These are phyloP conservation scores for Toxotes jaculatrix DNA, from an alignment of 2,113 vertebrate species.

Conservation along the genomic window DNA sequence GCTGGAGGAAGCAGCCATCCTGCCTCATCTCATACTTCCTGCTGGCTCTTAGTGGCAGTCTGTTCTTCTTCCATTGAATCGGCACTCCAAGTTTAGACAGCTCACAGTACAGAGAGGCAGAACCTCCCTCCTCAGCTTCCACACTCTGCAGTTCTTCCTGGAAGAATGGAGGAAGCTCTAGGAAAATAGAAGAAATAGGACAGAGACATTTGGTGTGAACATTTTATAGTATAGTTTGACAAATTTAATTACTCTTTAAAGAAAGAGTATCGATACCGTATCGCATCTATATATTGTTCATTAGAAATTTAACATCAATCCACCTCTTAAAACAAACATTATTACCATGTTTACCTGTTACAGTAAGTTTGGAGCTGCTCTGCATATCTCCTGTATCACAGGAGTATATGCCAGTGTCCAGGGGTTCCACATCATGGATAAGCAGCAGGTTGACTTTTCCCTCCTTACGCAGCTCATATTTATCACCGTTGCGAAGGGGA, in stretches of 20 bases:
- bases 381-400: slow-evolving; percentile 89
- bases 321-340: not conserved
- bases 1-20: slow-evolving; percentile 73
- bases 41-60: slow-evolving; percentile 69
- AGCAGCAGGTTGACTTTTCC: slow-evolving; percentile 84
- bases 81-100: slow-evolving; percentile 75
- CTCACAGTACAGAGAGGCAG: slow-evolving; percentile 72
- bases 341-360: slow-evolving; percentile 86
- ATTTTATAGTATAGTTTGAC: not conserved
- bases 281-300: not conserved
- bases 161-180: slow-evolving; percentile 79
- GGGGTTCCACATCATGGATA: slow-evolving; percentile 83
- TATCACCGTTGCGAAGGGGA: slow-evolving; percentile 83
- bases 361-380: slow-evolving; percentile 84
- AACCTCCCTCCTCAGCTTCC: slow-evolving; percentile 62
- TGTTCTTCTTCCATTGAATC: slow-evolving; percentile 80
- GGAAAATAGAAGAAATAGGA: not conserved
- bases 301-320: not conserved
- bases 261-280: not conserved
- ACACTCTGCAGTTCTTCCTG: slow-evolving; percentile 68
- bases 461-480: slow-evolving; percentile 86
- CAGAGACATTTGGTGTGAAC: slow-evolving; percentile 2
- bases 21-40: slow-evolving; percentile 83
- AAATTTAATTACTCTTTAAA: not conserved
- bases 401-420: slow-evolving; percentile 89